Evolutionary conservation across 2,113 vertebrate species (phyloP).

Genomic region (Erinaceus europaeus): DNA sequence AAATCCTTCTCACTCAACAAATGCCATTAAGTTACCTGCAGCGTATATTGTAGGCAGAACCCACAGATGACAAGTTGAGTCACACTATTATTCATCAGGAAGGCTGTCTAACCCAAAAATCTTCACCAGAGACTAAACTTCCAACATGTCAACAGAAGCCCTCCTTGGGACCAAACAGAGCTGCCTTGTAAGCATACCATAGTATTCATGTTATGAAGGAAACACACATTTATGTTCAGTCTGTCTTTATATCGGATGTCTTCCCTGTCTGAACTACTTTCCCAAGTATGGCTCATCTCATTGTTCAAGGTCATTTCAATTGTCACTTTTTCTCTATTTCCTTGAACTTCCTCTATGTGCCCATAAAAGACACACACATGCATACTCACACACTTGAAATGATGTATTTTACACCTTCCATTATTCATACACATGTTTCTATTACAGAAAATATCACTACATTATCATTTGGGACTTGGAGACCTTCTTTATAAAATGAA

Average conservation of each 20-base stretch:
- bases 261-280: not conserved
- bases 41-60: not conserved
- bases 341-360: not conserved
- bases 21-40: not conserved
- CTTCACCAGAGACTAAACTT: not conserved
- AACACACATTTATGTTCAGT: not conserved
- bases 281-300: not conserved
- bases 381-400: not conserved
- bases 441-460: not conserved
- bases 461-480: not conserved
- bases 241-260: not conserved
- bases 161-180: not conserved
- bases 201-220: not conserved
- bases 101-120: not conserved
- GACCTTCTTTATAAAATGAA: not conserved
- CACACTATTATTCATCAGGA: not conserved
- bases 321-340: not conserved
- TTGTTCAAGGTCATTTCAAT: not conserved
- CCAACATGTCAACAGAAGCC: not conserved
- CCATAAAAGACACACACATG: too few species aligned
- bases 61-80: not conserved
- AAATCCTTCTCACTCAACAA: not conserved
- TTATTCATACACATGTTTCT: not conserved
- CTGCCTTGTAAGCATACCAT: not conserved
- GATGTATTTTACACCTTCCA: not conserved